Conservation (phyloP, 2,113 vertebrate species). For the Ceratotherium simum region DNA sequence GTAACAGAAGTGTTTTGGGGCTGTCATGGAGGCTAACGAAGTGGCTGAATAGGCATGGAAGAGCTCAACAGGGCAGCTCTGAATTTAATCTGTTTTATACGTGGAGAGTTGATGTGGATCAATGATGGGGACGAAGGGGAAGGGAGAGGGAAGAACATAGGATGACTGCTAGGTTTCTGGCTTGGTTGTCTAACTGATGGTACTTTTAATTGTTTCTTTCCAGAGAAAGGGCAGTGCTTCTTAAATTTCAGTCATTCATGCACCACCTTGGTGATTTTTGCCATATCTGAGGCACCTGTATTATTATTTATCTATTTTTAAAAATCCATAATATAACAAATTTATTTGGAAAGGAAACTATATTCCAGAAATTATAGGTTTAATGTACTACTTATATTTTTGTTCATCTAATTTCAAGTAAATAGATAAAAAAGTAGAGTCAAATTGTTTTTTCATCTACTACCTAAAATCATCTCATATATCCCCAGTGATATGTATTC, state of each 20-base stretch:
- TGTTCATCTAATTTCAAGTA: slow-evolving; percentile 5
- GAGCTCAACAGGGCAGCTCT: background rate
- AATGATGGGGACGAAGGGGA: background rate
- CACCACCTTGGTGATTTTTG: background rate
- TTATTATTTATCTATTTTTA: slow-evolving; percentile 30
- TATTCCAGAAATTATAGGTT: background rate
- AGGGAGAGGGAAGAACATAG: background rate
- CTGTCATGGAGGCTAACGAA: background rate
- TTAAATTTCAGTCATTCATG: background rate
- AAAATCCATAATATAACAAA: background rate
- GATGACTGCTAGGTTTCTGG: background rate
- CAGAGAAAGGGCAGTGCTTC: background rate
- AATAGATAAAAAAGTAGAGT: background rate
- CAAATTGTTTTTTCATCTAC: background rate
- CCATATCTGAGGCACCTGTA: background rate
- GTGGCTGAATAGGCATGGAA: background rate
- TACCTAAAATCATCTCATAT: background rate
- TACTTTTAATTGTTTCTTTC: background rate
- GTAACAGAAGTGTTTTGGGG: background rate
- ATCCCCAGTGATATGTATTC: background rate
- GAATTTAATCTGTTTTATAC: background rate
- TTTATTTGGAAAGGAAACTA: slow-evolving; percentile 14
- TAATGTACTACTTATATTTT: background rate
- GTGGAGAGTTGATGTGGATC: background rate
- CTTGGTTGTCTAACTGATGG: background rate